phyloP scores from a whole-genome alignment of 2,113 vertebrate species.

The Oreochromis niloticus region DNA sequence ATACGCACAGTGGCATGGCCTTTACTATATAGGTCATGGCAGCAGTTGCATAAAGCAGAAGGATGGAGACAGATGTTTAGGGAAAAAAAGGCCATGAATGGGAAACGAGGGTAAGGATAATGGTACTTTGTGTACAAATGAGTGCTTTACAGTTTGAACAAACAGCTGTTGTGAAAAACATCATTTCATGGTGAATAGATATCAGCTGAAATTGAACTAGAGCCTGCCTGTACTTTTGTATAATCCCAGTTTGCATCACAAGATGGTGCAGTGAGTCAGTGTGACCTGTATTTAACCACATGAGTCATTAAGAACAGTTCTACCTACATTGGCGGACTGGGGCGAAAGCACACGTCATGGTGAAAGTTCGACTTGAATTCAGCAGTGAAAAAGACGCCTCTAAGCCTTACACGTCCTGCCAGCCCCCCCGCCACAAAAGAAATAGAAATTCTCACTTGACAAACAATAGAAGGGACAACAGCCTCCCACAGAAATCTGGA shows the following conservation, averaged over 20 bases:
- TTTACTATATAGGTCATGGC: slow-evolving; percentile 53
- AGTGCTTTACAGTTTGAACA: not conserved
- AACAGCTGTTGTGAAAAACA: not conserved
- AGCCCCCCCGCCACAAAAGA: not conserved
- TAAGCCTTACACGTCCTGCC: not conserved
- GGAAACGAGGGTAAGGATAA: not conserved
- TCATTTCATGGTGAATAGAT: not conserved
- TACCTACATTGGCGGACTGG: not conserved
- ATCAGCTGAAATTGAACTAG: not conserved
- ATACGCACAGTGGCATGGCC: slow-evolving; percentile 9
- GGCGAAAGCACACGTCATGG: not conserved
- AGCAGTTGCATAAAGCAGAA: slow-evolving; percentile 24
- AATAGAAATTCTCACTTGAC: not conserved
- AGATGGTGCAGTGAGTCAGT: not conserved
- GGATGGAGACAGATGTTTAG: not conserved
- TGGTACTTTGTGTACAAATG: not conserved
- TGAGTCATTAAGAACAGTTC: not conserved
- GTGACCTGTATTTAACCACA: not conserved
- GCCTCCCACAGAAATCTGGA: slow-evolving; percentile 4
- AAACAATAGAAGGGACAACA: not conserved
- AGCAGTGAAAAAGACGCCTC: not conserved
- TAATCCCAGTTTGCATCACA: not conserved
- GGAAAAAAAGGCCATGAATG: fast-evolving
- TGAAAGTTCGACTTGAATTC: not conserved
- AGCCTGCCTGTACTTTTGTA: not conserved